Evolutionary conservation across 1,140 invertebrate species (phyloP), one percentile per base, ranked within the genome.

Genomic region (Aethina tumida): DNA sequence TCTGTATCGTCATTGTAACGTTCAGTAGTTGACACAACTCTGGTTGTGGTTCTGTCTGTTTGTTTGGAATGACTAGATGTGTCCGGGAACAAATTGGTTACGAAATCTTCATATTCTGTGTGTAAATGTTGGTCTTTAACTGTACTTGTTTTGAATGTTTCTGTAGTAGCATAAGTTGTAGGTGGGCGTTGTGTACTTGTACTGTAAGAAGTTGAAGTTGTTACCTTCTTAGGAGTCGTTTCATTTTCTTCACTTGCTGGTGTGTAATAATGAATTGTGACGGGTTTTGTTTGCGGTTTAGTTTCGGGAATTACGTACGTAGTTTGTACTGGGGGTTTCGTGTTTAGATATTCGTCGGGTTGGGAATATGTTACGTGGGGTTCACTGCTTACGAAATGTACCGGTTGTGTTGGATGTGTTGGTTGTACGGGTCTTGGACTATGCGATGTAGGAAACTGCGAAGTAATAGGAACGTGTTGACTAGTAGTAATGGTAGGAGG

Each of bases 221-320:
- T 37, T 16, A 15, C 28, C 5, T 19, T 19, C 24, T 7, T 14
- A 5, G 35, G n/a, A 10, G 35, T 41, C 3, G 30, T 34, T 34
- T 37, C 24, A 12, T 16, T 41, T 34, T 26, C 14, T 18, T 7
- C 8, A 18, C 16, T 19, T 17, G 39, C 53, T 44, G 45, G 38
- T 7, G 30, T 40, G 21, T 28, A 45, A 17, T 45, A 45, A 31
- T 40, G 38, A 15, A 45, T 37, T 4, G 30, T 45, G 13, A 27
- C 30, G 6, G 18, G n/a, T n/a, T n/a, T 27, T 15, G 15, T 7
- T 13, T 25, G 12, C 13, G 13, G 35, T n/a, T 13, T n/a, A n/a
- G 19, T 18, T 28, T 27, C 16, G n/a, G 24, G 26, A 14, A 27
- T 2, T 26, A 2, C 24, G 13, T 5, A 5, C 5, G 5, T 26